These are phyloP conservation scores for Rhagonycha fulva DNA, from an alignment of 2,888 invertebrate species.

Conservation along the genomic window DNA sequence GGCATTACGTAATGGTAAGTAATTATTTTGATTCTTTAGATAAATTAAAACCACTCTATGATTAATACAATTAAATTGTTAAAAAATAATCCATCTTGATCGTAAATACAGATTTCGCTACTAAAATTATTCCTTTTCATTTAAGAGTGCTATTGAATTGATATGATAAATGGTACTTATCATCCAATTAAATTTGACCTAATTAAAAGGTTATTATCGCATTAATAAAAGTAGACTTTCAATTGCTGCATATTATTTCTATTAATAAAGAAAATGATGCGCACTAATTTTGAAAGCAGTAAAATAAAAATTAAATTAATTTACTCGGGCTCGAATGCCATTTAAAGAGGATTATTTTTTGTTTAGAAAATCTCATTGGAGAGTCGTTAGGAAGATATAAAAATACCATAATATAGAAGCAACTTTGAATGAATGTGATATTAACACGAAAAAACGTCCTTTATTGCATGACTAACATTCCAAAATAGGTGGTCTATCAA, in stretches of 20 bases:
- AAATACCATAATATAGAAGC: constrained; percentile 10
- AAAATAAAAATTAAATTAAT: background rate
- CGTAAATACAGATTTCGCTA: background rate
- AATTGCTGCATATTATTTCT: background rate
- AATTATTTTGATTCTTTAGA: background rate
- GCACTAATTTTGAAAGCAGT: background rate
- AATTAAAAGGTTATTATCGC: background rate
- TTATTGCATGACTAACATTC: constrained; percentile 31
- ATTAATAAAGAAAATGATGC: background rate
- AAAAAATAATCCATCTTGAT: background rate
- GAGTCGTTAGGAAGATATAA: constrained; percentile 16
- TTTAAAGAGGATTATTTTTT: constrained; percentile 3
- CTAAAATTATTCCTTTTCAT: background rate
- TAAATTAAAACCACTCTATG: background rate
- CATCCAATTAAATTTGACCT: background rate
- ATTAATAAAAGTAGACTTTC: background rate
- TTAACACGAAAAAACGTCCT: constrained; percentile 26
- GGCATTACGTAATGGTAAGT: constrained; percentile 87
- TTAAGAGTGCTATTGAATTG: background rate
- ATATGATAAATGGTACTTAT: background rate
- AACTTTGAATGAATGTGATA: constrained; percentile 10
- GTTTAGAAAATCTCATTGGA: background rate
- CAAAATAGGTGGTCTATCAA: constrained; percentile 35
- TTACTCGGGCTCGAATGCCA: background rate
- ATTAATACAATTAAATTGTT: background rate